phyloP scores from a whole-genome alignment of 2,113 vertebrate species.

The Sitta europaea region DNA sequence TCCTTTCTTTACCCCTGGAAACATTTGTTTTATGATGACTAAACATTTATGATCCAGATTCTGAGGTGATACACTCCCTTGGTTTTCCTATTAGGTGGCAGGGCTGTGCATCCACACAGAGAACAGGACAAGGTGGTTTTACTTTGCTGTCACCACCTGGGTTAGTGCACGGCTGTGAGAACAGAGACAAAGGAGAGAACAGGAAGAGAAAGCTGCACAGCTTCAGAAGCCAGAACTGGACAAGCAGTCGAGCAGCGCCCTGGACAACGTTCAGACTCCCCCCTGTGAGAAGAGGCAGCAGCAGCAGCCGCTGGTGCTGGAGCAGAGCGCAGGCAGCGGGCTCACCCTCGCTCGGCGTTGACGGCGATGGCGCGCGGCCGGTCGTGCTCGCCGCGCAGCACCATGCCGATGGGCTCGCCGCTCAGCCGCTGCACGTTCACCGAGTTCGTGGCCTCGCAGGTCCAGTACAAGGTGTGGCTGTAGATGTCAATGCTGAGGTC shows the following conservation, averaged over 20 bases:
- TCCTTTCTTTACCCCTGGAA: neutral
- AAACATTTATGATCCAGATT: neutral
- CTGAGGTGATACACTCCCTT: neutral
- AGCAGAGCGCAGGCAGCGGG: neutral
- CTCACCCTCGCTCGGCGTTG: conserved; percentile 90
- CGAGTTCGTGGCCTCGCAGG: conserved; percentile 89
- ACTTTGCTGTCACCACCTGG: neutral
- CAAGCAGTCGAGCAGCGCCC: neutral
- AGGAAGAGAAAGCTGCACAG: neutral
- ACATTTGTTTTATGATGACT: neutral
- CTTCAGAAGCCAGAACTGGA: neutral
- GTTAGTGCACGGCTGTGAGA: neutral
- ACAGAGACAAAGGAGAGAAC: neutral
- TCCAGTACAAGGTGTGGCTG: conserved; percentile 92
- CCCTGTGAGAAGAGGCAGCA: no score
- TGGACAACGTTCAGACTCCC: neutral
- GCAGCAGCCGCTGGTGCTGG: no score
- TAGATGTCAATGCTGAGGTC: conserved; percentile 91
- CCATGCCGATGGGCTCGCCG: conserved; percentile 82
- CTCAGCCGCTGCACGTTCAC: conserved; percentile 87
- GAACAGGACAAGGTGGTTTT: neutral
- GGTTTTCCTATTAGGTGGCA: neutral
- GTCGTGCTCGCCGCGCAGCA: conserved; percentile 85
- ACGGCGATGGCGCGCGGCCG: conserved; percentile 86
- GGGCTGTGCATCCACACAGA: neutral